A percentile compares a stretch with the other conserved stretches of the same genome.
Evolutionary conservation across 2,888 invertebrate genomes (phyloP).

Genomic region (Conops quadrifasciatus): DNA sequence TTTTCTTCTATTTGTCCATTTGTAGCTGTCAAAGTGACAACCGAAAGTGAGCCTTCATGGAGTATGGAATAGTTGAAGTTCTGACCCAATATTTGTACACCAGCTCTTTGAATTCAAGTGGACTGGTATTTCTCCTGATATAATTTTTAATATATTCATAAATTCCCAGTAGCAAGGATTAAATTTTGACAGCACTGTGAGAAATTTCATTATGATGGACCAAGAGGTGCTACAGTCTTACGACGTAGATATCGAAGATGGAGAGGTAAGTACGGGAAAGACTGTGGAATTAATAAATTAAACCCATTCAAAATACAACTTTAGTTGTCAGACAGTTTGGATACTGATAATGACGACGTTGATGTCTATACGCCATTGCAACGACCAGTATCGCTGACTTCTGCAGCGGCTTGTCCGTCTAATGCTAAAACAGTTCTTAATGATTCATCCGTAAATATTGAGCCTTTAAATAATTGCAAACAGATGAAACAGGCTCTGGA

Average conservation of each 20-base stretch:
- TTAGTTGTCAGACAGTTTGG: slow-evolving; percentile 59
- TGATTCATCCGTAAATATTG: slow-evolving; percentile 37
- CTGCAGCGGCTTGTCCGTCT: slow-evolving; percentile 32
- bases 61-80: no score
- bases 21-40: no score
- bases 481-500: slow-evolving; percentile 36
- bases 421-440: slow-evolving; percentile 34
- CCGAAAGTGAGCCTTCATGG: no score
- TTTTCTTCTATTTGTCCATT: no score
- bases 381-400: slow-evolving; percentile 49
- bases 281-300: not conserved
- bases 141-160: no score
- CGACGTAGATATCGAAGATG: slow-evolving; percentile 73
- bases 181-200: no score
- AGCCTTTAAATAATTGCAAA: slow-evolving; percentile 24
- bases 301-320: slow-evolving; percentile 16
- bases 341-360: slow-evolving; percentile 38
- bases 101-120: no score
- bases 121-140: no score
- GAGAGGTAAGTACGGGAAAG: slow-evolving; percentile 68
- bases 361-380: slow-evolving; percentile 63
- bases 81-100: no score
- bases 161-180: no score
- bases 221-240: slow-evolving; percentile 70
- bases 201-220: slow-evolving; percentile 65